Evolutionary conservation across 2,888 invertebrate genomes (phyloP), one percentile per base, ranked within the genome.

Genomic region (Metacarcinus magister): DNA sequence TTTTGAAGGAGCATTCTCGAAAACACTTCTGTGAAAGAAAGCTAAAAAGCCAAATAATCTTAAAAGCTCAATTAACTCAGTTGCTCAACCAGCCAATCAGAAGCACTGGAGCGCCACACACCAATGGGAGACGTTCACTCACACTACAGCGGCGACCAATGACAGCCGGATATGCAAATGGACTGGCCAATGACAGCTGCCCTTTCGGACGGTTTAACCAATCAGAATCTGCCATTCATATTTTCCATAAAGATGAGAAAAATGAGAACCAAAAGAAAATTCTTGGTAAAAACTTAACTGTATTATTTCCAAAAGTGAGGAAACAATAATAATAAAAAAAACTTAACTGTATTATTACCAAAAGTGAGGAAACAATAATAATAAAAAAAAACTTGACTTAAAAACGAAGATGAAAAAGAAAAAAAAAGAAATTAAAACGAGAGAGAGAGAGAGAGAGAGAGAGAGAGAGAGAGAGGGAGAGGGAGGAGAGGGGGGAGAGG

Each of bases 111-210:
- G 1, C 2, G 67, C n/a, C 67, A 67, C 67, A 67, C 10, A n/a
- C n/a, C 60, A 60, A 60, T 60, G 60, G n/a, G 67, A 67, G 67
- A 67, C 67, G 67, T 7, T 67, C 67, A 1, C n/a, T 67, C 67
- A 67, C 67, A n/a, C n/a, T 23, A 23, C 67, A 54, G 0, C 54
- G 16, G 7, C 67, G 67, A 67, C 67, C 67, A 67, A 67, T 67
- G 67, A 67, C 67, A 67, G n/a, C 67, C 67, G 67, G 67, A 67
- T 67, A 67, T 67, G 67, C 67, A 67, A 67, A 67, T 67, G 67
- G 67, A 67, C 67, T 67, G n/a, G 67, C 67, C 67, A 67, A 23
- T 67, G 67, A 67, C 67, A 67, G 67, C 67, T 67, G 67, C 67
- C 67, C 23, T 67, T 67, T 67, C 67, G n/a, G 67, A 67, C 67